These are phyloP conservation scores for Pseudochirops corinnae DNA, from an alignment of 2,797 vertebrate species.

Conservation along the genomic window DNA sequence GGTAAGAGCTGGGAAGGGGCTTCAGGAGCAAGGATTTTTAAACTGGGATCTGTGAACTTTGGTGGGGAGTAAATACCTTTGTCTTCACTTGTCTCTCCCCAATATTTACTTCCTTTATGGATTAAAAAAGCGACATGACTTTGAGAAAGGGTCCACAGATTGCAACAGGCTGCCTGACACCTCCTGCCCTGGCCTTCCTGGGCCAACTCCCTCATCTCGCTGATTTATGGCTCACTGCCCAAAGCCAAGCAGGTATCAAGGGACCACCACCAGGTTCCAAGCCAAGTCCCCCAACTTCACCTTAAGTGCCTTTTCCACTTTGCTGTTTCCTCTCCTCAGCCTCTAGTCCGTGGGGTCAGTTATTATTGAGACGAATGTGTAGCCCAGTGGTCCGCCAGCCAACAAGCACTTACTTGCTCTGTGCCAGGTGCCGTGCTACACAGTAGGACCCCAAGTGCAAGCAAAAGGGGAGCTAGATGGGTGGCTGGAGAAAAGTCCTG, in stretches of 20 bases:
- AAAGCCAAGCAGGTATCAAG: no score
- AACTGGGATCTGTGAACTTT: not conserved
- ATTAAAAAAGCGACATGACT: not conserved
- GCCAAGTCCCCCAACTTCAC: not conserved
- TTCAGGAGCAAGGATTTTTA: not conserved
- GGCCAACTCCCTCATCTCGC: not conserved
- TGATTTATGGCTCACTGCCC: not conserved
- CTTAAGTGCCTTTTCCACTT: not conserved
- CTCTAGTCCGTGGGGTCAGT: not conserved
- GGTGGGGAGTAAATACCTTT: not conserved
- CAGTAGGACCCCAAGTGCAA: no score
- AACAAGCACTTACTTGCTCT: no score
- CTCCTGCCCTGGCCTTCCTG: not conserved
- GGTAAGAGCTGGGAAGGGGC: not conserved
- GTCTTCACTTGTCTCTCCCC: not conserved
- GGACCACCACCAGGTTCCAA: no score
- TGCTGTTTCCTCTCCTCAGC: not conserved
- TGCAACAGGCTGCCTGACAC: not conserved
- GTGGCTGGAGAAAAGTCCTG: no score
- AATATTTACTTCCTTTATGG: not conserved
- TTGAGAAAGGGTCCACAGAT: not conserved
- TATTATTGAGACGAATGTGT: not conserved
- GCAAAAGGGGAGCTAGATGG: no score
- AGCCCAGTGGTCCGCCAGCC: not conserved
- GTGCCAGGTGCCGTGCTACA: no score